A percentile compares a stretch with the other conserved stretches of the same genome.
These are phyloP conservation scores for Flexamia atlantica DNA, from an alignment of 2,888 invertebrate genomes.

Conservation along the genomic window DNA sequence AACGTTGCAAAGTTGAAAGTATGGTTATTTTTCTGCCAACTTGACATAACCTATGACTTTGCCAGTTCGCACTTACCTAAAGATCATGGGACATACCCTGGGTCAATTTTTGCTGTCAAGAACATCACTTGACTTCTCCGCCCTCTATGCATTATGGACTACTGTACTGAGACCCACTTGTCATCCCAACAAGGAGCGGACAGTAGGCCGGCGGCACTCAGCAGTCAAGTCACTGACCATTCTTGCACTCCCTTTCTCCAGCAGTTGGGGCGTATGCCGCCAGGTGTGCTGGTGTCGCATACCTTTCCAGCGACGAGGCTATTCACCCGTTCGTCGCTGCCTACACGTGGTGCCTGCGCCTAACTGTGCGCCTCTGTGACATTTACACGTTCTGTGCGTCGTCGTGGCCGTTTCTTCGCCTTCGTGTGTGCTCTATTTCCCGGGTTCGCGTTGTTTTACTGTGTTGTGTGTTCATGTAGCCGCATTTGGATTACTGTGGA, in stretches of 20 bases:
- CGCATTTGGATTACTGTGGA: conserved; percentile 7
- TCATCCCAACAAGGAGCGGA: not conserved
- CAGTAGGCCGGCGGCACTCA: not conserved
- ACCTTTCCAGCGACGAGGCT: conserved; percentile 31
- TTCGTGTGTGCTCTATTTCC: not conserved
- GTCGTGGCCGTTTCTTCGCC: not conserved
- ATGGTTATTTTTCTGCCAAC: too few species aligned
- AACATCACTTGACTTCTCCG: too few species aligned
- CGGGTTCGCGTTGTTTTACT: not conserved
- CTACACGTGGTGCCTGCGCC: conserved; percentile 18
- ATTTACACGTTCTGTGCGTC: conserved; percentile 19
- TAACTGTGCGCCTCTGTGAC: conserved; percentile 8
- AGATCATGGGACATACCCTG: too few species aligned
- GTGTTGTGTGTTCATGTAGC: conserved; percentile 36
- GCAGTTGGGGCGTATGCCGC: not conserved
- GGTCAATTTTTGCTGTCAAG: too few species aligned
- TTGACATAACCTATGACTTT: too few species aligned
- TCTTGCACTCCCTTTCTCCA: conserved; percentile 21
- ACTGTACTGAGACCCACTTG: too few species aligned
- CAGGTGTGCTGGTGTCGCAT: conserved; percentile 37
- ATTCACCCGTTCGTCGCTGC: conserved; percentile 34
- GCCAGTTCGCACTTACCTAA: too few species aligned
- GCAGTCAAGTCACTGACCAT: conserved; percentile 40
- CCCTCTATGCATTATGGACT: too few species aligned
- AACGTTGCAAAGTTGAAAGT: too few species aligned